These are phyloP conservation scores for Coluber constrictor DNA, from an alignment of 2,797 vertebrate species.

Conservation along the genomic window DNA sequence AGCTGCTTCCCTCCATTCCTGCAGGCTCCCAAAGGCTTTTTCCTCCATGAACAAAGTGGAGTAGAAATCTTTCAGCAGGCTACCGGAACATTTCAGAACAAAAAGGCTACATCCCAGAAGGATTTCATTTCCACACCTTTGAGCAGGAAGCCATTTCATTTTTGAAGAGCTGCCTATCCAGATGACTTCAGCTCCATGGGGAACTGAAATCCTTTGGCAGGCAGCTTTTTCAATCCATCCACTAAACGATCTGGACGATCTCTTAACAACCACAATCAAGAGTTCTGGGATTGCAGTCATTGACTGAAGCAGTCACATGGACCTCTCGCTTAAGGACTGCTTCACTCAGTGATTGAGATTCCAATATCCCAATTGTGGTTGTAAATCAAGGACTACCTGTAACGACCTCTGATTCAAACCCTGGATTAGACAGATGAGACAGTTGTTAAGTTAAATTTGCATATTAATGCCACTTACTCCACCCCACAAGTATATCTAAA, in stretches of 20 bases:
- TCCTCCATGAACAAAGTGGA: not conserved
- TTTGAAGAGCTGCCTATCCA: not conserved
- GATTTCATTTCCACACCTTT: too few species aligned
- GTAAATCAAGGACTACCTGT: not conserved
- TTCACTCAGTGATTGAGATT: not conserved
- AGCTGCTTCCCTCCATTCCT: not conserved
- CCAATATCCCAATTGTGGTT: not conserved
- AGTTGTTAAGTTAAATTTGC: not conserved
- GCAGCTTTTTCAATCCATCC: not conserved
- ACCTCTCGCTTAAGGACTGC: not conserved
- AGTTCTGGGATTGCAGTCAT: not conserved
- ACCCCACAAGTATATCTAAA: not conserved
- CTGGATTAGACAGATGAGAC: conserved; percentile 1
- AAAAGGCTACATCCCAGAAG: not conserved
- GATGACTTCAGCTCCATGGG: not conserved
- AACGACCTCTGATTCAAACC: not conserved
- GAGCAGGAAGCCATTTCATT: not conserved
- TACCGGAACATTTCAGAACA: not conserved
- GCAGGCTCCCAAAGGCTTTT: not conserved
- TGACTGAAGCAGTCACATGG: not conserved
- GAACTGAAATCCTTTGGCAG: not conserved
- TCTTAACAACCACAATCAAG: not conserved
- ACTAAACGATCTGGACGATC: not conserved
- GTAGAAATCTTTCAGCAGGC: not conserved
- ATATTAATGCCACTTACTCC: not conserved